Conservation (phyloP, 2,113 vertebrate species). For the Saccopteryx leptura region DNA sequence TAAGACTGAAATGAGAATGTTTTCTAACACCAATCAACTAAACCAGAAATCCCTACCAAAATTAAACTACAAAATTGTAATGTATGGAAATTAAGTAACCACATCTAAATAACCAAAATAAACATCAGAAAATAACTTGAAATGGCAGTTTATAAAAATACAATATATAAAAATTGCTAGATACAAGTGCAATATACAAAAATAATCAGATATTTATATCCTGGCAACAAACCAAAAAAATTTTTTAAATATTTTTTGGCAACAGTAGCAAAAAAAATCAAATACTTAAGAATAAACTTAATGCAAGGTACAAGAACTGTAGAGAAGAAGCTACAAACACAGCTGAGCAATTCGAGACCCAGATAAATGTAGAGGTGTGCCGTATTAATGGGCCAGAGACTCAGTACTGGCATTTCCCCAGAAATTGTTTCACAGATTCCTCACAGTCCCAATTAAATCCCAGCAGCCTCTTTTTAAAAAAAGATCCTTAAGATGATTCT, state of each 20-base stretch:
- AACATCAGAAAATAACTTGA: slow-evolving; percentile 20
- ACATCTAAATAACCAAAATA: slow-evolving; percentile 26
- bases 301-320: neutral
- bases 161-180: neutral
- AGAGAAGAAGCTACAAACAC: neutral
- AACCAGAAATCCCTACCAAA: slow-evolving; percentile 23
- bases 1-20: neutral
- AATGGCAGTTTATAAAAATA: slow-evolving; percentile 18
- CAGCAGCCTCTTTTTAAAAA: neutral
- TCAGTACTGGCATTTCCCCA: neutral
- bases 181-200: neutral
- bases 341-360: neutral
- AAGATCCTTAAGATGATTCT: neutral
- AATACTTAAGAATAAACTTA: slow-evolving; percentile 14
- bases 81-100: neutral
- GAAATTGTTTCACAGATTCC: neutral
- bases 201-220: neutral
- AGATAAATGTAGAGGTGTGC: neutral
- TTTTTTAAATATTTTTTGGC: neutral
- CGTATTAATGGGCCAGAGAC: neutral
- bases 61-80: neutral
- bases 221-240: neutral
- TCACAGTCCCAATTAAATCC: neutral
- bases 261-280: slow-evolving; percentile 8
- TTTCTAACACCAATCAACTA: neutral